A percentile compares a stretch with the other conserved stretches of the same genome.
phyloP scores from a whole-genome alignment of 2,113 vertebrate species.

The Phalacrocorax aristotelis region DNA sequence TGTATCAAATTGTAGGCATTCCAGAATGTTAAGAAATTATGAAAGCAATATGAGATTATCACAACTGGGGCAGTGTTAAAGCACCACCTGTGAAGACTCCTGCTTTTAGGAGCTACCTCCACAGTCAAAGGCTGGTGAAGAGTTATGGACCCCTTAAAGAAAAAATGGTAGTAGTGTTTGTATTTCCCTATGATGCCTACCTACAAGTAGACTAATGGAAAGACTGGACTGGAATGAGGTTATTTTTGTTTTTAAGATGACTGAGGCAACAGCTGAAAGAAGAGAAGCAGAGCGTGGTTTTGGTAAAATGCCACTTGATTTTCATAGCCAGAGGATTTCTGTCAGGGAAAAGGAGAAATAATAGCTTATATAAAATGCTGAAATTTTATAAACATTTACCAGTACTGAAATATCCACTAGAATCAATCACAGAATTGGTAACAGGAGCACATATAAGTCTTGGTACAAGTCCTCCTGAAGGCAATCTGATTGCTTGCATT shows the following conservation, averaged over 20 bases:
- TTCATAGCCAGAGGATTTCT: neutral
- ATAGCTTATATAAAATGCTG: neutral
- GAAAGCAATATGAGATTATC: neutral
- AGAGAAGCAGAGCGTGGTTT: neutral
- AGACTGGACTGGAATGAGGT: neutral
- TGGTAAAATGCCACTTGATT: neutral
- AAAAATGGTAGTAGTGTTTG: neutral
- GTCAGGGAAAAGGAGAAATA: neutral
- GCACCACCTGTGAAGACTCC: neutral
- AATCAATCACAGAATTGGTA: neutral
- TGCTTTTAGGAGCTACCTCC: neutral
- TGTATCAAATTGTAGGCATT: neutral
- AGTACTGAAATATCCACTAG: neutral
- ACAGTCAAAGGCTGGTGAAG: neutral
- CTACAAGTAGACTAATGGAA: neutral
- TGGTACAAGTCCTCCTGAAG: neutral
- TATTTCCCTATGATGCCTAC: neutral
- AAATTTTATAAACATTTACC: neutral
- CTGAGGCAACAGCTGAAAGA: neutral
- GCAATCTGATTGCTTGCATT: neutral
- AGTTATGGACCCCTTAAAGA: neutral
- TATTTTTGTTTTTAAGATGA: neutral
- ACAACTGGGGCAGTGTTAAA: neutral
- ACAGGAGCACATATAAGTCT: neutral
- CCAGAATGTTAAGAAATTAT: neutral